Evolutionary conservation across 2,797 vertebrate species (phyloP).

Genomic region (Coregonus sp.): DNA sequence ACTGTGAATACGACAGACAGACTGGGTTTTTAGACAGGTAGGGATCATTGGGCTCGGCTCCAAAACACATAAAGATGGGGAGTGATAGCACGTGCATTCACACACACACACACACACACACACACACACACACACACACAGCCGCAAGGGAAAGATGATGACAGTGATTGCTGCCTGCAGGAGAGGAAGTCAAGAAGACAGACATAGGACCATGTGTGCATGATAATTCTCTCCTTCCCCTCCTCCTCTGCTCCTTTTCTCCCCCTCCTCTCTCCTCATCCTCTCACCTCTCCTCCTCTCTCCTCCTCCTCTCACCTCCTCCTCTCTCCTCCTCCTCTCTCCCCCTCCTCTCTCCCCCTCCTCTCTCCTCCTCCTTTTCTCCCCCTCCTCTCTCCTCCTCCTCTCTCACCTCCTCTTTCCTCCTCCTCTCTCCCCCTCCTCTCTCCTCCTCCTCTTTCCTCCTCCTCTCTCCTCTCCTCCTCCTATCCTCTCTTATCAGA

Average conservation of each 20-base stretch:
- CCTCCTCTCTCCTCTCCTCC: not conserved
- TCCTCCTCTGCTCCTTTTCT: not conserved
- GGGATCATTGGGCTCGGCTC: not conserved
- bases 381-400: no score
- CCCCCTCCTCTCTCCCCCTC: no score
- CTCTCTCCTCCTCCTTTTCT: no score
- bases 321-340: no score
- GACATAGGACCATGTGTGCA: slow-evolving; percentile 28
- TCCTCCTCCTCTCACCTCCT: not conserved
- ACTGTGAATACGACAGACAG: not conserved
- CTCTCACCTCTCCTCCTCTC: no score
- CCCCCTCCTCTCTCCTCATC: not conserved
- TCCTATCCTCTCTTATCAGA: not conserved
- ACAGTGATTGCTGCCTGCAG: slow-evolving; percentile 28
- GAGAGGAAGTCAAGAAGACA: slow-evolving; percentile 44
- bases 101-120: not conserved
- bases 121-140: no score
- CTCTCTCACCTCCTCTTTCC: not conserved
- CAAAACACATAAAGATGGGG: slow-evolving; percentile 2
- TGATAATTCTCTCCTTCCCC: not conserved
- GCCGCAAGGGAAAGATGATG: slow-evolving; percentile 31
- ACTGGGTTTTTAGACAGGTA: not conserved
- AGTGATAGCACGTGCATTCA: not conserved
- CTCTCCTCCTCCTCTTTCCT: not conserved
- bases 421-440: no score